Percentiles rank a stretch among this genome's conserved stretches.
Evolutionary conservation across 2,888 invertebrate species (phyloP).

Genomic region (Icerya purchasi): DNA sequence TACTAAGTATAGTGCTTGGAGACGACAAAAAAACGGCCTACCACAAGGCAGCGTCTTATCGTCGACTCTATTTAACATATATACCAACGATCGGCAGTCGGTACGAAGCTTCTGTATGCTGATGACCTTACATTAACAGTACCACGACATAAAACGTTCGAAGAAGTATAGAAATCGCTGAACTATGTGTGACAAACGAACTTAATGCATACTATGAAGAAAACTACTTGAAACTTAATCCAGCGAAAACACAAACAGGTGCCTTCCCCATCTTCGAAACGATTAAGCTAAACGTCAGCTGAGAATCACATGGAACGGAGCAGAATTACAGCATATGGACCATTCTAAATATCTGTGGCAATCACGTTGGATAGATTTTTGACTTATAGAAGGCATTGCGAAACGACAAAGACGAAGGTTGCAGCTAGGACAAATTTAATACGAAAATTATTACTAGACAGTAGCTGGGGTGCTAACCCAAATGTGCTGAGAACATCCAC

Average conservation of each 20-base stretch:
- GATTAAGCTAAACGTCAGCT: not conserved
- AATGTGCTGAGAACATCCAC: not conserved
- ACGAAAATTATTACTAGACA: not conserved
- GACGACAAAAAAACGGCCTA: not conserved
- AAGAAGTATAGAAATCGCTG: not conserved
- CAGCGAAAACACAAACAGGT: not conserved
- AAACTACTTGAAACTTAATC: not conserved
- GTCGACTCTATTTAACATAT: not conserved
- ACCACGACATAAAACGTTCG: not conserved
- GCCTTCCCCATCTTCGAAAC: not conserved
- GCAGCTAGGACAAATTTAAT: not conserved
- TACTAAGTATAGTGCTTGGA: not conserved
- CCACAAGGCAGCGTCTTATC: not conserved
- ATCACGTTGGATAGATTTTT: not conserved
- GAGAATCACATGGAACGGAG: not conserved
- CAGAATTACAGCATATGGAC: not conserved
- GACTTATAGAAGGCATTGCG: not conserved
- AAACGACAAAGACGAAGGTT: not conserved
- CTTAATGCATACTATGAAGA: not conserved
- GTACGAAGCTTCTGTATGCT: not conserved
- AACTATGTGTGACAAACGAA: not conserved
- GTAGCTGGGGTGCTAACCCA: not conserved
- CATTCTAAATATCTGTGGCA: no score
- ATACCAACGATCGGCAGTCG: not conserved
- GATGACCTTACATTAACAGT: not conserved